These are phyloP conservation scores for Polydrusus cervinus DNA, from an alignment of 2,888 invertebrate genomes.

Conservation along the genomic window DNA sequence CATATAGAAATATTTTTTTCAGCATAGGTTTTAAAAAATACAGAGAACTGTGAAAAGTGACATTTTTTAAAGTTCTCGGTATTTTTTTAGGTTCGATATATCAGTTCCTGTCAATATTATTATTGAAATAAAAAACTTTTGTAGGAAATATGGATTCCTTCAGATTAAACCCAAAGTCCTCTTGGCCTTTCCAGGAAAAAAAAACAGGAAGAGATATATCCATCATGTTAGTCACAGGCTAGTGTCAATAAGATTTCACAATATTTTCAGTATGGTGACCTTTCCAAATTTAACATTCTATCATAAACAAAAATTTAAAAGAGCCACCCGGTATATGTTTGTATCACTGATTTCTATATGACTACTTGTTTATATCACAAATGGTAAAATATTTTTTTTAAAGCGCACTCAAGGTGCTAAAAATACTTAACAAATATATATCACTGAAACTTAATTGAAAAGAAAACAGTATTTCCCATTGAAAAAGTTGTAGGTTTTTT, in stretches of 20 bases:
- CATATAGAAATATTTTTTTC: constrained; percentile 65
- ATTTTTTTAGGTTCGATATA: neutral
- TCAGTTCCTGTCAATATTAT: neutral
- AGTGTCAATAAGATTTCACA: constrained; percentile 8
- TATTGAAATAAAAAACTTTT: too few species aligned
- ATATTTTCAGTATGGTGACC: constrained; percentile 4
- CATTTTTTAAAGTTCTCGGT: neutral
- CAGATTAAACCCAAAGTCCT: too few species aligned
- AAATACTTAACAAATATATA: constrained; percentile 69
- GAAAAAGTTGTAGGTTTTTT: neutral
- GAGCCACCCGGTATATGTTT: constrained; percentile 10
- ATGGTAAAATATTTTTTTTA: constrained; percentile 65
- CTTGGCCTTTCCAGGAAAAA: too few species aligned
- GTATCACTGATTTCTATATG: constrained; percentile 63
- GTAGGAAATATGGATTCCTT: too few species aligned
- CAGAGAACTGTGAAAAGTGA: neutral
- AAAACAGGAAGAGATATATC: neutral
- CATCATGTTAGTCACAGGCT: neutral
- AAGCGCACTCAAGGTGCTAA: constrained; percentile 65
- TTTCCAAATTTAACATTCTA: constrained; percentile 23
- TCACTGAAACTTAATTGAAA: constrained; percentile 66
- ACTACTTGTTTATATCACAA: constrained; percentile 68
- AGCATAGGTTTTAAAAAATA: neutral
- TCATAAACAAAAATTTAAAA: constrained; percentile 28
- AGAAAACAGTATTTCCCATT: constrained; percentile 29